Evolutionary conservation across 2,888 invertebrate species (phyloP).

Genomic region (Epistrophe eligans): DNA sequence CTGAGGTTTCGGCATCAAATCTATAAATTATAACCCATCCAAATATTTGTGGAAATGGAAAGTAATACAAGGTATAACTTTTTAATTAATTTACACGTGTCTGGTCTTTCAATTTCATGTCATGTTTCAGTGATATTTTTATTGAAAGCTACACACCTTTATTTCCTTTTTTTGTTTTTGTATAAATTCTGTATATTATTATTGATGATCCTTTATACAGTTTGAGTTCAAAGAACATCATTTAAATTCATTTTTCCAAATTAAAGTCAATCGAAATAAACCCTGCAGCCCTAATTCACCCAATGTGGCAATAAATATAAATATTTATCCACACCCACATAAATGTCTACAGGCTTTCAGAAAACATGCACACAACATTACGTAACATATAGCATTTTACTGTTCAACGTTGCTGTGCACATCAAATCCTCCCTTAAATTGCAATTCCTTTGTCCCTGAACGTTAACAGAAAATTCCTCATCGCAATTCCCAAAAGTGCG

Average conservation of each 20-base stretch:
- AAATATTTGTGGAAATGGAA: no score
- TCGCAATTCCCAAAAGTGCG: conserved; percentile 16
- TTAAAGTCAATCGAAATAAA: neutral
- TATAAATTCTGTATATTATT: neutral
- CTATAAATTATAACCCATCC: no score
- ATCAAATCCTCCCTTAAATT: conserved; percentile 20
- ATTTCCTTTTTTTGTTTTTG: neutral
- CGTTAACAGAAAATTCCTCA: conserved; percentile 10
- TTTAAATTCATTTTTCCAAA: conserved; percentile 1
- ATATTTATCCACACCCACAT: conserved; percentile 35
- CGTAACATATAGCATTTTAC: neutral
- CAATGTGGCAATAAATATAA: conserved; percentile 19
- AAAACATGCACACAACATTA: conserved; percentile 12
- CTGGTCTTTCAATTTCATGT: neutral
- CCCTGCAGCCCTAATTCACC: neutral
- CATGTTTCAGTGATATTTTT: neutral
- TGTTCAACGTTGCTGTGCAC: neutral
- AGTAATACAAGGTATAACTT: no score
- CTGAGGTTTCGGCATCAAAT: no score
- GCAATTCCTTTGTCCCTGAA: conserved; percentile 4
- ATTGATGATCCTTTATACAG: neutral
- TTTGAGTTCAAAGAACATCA: neutral
- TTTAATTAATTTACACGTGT: neutral
- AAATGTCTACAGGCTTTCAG: conserved; percentile 27
- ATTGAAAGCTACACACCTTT: neutral